Evolutionary conservation across 2,888 invertebrate genomes (phyloP), one percentile per base, ranked within the genome.

Genomic region (Plebejus anna): DNA sequence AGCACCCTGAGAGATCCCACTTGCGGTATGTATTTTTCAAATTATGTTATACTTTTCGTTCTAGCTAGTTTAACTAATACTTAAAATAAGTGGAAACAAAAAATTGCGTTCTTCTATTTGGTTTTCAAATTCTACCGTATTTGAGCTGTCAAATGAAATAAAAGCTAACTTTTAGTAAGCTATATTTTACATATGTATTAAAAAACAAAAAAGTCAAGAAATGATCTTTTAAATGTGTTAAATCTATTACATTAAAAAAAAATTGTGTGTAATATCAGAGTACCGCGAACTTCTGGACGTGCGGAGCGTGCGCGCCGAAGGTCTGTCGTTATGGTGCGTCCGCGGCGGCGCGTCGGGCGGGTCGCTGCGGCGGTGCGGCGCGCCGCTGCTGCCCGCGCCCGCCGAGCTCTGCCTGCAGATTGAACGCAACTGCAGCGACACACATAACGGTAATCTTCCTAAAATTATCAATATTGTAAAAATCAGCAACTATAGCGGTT

Each of bases 321-420:
- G 97, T 83, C 96, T 97, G 95, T 96, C 97, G 87, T 92, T 98
- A 80, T 96, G 96, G 85, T 94, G 96, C 72, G 97, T 96, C 55
- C 85, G 83, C 76, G 82, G 79, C 57, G 84, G 83, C 76, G 81
- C 75, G 96, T 97, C 84, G 96, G 82, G 82, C 70, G 84, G 84
- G 76, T 82, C 79, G 75, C 72, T 83, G 83, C 80, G 80, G 57
- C 96, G 95, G 66, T 79, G 82, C 94, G 96, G 96, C 1, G 94
- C 95, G 36, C 96, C 96, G 36, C 91, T 98, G 80, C 95, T 99
- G 77, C 96, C 96, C 70, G 97, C 98, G 84, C 97, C 97, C 81
- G 97, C 98, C 81, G 96, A 96, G 80, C 92, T 99, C 79, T 95
- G 96, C 80, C 92, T 99, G 76, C 96, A 96, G 85, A 95, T 98